Conservation (phyloP, 2,888 invertebrate genomes). For the Lycophotia porphyrea region DNA sequence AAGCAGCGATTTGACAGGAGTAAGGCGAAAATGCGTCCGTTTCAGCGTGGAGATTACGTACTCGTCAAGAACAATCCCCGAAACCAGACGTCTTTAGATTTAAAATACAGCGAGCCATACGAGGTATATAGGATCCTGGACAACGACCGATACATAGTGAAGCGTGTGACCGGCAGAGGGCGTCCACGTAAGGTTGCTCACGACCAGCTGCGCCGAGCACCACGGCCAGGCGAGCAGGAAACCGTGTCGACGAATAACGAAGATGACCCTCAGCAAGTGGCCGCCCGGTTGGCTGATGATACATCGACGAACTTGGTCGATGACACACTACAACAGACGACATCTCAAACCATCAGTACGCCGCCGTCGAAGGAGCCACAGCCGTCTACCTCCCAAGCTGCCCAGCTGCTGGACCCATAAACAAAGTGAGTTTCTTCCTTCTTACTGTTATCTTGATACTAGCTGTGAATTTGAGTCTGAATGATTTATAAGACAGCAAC, state of each 20-base stretch:
- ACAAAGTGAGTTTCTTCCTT: background rate
- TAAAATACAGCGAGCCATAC: constrained; percentile 43
- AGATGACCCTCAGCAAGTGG: background rate
- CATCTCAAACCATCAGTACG: too few species aligned
- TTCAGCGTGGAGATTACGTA: constrained; percentile 37
- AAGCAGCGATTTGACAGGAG: constrained; percentile 18
- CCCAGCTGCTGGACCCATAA: too few species aligned
- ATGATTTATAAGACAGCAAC: background rate
- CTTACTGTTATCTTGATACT: background rate
- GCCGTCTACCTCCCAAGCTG: too few species aligned
- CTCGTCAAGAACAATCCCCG: constrained; percentile 38
- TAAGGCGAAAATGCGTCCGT: constrained; percentile 22
- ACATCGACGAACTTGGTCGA: too few species aligned
- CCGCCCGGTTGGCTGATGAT: too few species aligned
- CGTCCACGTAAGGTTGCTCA: constrained; percentile 23
- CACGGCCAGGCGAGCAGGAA: constrained; percentile 6
- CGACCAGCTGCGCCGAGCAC: constrained; percentile 21
- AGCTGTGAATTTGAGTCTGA: background rate
- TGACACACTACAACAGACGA: too few species aligned
- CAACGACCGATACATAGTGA: constrained; percentile 27
- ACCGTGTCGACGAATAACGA: constrained; percentile 9
- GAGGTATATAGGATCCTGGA: constrained; percentile 18
- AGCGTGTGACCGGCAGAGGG: constrained; percentile 2
- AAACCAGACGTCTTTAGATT: constrained; percentile 41
- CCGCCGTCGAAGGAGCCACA: too few species aligned